Percentiles rank a stretch among this genome's conserved stretches.
Evolutionary conservation across 1,140 invertebrate species (phyloP).

Genomic region (Eurytemora carolleeae): DNA sequence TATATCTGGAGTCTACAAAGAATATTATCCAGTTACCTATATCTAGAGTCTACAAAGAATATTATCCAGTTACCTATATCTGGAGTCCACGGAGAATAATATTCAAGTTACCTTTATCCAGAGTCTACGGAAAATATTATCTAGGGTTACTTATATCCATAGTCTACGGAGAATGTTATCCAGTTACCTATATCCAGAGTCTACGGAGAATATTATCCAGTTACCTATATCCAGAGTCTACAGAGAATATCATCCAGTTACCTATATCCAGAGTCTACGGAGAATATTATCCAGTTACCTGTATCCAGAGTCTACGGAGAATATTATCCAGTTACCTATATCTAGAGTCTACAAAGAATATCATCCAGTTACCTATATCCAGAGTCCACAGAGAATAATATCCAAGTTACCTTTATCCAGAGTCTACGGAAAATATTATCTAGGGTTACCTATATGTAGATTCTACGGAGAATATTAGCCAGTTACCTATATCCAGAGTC

Average conservation of each 20-base stretch:
- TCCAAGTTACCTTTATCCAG: background rate
- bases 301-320: background rate
- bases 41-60: background rate
- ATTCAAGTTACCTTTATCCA: constrained; percentile 11
- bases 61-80: constrained; percentile 6
- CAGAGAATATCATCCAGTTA: background rate
- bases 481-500: constrained; percentile 15
- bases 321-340: background rate
- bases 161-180: background rate
- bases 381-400: constrained; percentile 16
- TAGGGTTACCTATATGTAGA: constrained; percentile 15
- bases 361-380: constrained; percentile 6
- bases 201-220: background rate
- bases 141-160: constrained; percentile 8
- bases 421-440: background rate
- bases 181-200: too few species aligned
- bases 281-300: background rate
- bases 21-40: background rate
- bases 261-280: background rate
- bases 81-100: constrained; percentile 15
- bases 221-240: background rate
- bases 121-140: constrained; percentile 16
- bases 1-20: background rate
- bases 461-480: constrained; percentile 14
- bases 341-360: background rate